A percentile compares a stretch with the other conserved stretches of the same genome.
phyloP scores from a whole-genome alignment of 1,140 invertebrate species.

The Trigoniulus corallinus region DNA sequence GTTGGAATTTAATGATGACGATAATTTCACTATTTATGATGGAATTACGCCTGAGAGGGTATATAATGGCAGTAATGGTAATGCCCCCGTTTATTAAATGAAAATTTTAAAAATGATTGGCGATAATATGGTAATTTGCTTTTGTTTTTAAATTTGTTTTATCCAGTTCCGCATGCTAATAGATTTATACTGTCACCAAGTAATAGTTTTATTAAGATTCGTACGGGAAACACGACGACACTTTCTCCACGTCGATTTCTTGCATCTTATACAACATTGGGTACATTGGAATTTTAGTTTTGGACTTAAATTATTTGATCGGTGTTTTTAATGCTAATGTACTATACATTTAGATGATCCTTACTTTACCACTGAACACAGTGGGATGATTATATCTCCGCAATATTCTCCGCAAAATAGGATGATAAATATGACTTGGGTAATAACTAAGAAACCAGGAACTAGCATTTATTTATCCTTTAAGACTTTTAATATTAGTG shows the following conservation, averaged over 20 bases:
- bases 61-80: too few relatives aligned
- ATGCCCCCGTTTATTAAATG: too few relatives aligned
- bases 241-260: background rate
- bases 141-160: too few relatives aligned
- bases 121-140: too few relatives aligned
- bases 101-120: too few relatives aligned
- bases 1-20: background rate
- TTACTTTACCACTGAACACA: background rate
- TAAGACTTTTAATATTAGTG: background rate
- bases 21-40: background rate
- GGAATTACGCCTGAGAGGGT: too few relatives aligned
- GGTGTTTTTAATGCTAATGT: too few relatives aligned
- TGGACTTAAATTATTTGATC: too few relatives aligned
- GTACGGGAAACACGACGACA: background rate
- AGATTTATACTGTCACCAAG: too few relatives aligned
- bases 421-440: background rate
- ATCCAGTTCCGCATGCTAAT: too few relatives aligned
- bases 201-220: background rate
- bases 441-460: background rate
- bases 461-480: background rate
- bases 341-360: background rate
- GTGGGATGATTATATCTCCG: background rate
- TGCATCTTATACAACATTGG: background rate
- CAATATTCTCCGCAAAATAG: background rate
- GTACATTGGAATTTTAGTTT: background rate